Conservation (phyloP, 2,888 invertebrate species). For the Morpho deidamia region DNA sequence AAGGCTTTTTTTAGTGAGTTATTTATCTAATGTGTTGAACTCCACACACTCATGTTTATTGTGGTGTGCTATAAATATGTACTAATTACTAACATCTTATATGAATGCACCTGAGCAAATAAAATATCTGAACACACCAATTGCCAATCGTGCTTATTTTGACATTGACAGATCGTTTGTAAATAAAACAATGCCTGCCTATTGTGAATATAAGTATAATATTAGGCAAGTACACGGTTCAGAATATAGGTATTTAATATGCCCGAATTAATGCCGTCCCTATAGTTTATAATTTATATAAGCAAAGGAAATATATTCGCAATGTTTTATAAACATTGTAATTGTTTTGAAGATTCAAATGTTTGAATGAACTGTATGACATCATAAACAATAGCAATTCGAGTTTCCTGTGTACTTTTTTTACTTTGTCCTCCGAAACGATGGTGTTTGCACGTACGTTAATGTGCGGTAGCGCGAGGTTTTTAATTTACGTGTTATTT, state of each 20-base stretch:
- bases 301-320: constrained; percentile 25
- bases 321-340: constrained; percentile 42
- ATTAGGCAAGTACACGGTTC: no score
- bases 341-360: constrained; percentile 50
- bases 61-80: no score
- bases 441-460: constrained; percentile 39
- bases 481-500: constrained; percentile 40
- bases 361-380: constrained; percentile 42
- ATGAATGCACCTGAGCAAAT: constrained; percentile 14
- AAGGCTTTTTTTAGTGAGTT: no score
- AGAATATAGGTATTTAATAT: not conserved
- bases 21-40: no score
- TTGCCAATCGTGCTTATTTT: not conserved
- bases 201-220: no score
- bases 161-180: not conserved
- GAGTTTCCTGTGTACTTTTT: constrained; percentile 51
- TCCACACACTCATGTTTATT: no score
- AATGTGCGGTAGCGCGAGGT: constrained; percentile 36
- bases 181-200: not conserved
- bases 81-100: no score
- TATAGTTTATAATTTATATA: constrained; percentile 17
- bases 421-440: constrained; percentile 41
- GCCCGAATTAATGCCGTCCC: no score
- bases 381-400: constrained; percentile 45
- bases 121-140: constrained; percentile 7